phyloP scores from a whole-genome alignment of 2,888 invertebrate species.

The Nezara viridula region DNA sequence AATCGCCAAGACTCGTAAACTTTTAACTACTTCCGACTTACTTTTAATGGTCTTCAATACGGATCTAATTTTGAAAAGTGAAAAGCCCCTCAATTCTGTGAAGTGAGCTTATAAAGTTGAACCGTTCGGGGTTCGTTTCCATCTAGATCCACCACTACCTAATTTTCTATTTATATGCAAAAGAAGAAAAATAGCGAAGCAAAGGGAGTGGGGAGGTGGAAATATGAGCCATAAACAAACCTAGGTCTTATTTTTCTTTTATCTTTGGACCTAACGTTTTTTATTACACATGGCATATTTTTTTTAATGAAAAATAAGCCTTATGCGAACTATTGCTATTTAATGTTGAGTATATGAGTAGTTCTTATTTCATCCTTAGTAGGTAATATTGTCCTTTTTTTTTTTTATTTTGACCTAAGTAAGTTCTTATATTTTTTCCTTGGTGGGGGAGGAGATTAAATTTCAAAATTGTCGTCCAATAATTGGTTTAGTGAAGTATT shows the following conservation, averaged over 20 bases:
- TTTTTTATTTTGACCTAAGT: too few species aligned
- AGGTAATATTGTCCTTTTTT: too few species aligned
- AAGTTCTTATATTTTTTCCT: too few species aligned
- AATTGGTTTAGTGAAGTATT: too few species aligned
- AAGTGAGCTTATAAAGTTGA: conserved; percentile 36
- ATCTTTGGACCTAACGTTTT: not conserved
- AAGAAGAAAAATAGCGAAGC: conserved; percentile 41
- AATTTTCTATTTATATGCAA: conserved; percentile 51
- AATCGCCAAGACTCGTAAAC: not conserved
- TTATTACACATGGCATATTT: not conserved
- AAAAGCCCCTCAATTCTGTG: not conserved
- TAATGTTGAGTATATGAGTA: too few species aligned
- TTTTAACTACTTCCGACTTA: not conserved
- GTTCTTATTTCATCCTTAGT: too few species aligned
- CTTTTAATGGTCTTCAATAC: not conserved
- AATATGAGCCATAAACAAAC: conserved; percentile 44
- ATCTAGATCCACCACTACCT: conserved; percentile 28
- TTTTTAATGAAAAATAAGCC: not conserved
- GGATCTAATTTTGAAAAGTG: not conserved
- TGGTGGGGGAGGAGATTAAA: too few species aligned
- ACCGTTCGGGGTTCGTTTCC: not conserved
- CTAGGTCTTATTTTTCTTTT: conserved; percentile 11
- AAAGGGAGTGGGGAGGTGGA: not conserved
- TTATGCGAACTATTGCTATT: too few species aligned
- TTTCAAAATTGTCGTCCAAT: too few species aligned